phyloP scores from a whole-genome alignment of 1,140 invertebrate genomes.

The Ceratosolen solmsi region DNA sequence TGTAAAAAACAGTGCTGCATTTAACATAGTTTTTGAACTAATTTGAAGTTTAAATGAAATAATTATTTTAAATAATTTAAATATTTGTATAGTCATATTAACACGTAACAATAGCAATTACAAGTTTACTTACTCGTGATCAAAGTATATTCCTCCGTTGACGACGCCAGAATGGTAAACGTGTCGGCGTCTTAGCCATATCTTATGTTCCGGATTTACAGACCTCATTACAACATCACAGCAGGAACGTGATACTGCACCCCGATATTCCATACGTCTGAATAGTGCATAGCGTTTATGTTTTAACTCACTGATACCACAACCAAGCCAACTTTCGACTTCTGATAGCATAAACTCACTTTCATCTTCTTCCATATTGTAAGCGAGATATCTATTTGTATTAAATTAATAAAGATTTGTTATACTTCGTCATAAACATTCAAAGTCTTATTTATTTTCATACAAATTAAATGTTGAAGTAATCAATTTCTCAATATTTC shows the following conservation, averaged over 20 bases:
- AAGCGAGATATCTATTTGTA: slow-evolving; percentile 73
- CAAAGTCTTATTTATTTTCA: too few relatives aligned
- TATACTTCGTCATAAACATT: too few relatives aligned
- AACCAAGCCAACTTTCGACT: slow-evolving; percentile 53
- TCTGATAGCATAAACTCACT: slow-evolving; percentile 17
- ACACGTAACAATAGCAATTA: neutral
- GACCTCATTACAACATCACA: slow-evolving; percentile 73
- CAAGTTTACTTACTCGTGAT: neutral
- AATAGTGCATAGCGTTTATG: slow-evolving; percentile 71
- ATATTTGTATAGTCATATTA: too few relatives aligned
- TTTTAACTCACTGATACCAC: slow-evolving; percentile 65
- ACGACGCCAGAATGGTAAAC: slow-evolving; percentile 59
- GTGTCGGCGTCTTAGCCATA: slow-evolving; percentile 60
- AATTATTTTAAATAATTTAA: too few relatives aligned
- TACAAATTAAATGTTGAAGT: too few relatives aligned
- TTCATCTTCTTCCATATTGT: slow-evolving; percentile 78
- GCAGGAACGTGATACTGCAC: slow-evolving; percentile 73
- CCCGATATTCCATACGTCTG: slow-evolving; percentile 72
- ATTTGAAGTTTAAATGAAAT: too few relatives aligned
- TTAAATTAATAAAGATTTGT: slow-evolving; percentile 1
- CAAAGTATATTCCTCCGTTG: neutral
- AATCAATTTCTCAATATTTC: too few relatives aligned
- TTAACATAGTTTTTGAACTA: too few relatives aligned
- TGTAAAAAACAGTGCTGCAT: too few relatives aligned
- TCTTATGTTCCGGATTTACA: slow-evolving; percentile 57